Base-by-base conservation (phyloP, 2,888 invertebrate species). In the Zhuqinia jingwanae region DNA sequence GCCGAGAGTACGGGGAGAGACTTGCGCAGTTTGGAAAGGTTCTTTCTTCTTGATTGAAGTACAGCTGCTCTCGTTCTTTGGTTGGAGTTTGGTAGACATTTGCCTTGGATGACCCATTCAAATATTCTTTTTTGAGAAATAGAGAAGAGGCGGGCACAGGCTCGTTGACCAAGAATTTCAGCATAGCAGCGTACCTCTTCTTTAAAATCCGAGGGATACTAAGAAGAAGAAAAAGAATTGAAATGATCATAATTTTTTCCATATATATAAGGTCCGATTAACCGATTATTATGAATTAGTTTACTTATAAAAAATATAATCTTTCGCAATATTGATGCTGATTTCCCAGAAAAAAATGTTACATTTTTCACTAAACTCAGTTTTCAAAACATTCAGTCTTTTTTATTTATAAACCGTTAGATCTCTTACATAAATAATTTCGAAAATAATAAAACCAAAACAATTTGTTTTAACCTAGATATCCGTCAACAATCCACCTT, bases 201-300 rank as follows among this genome's bases (percentile, higher is more conserved):
- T 77, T 92, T 92, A 85, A 92, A 92, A 10, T 78, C 77, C 2
- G 70, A 20, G 6, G 92, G 91, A 85, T 92, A 92, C 90, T 90
- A 85, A 6, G 22, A 88, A 88, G 79, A 53, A 27, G 75, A 81
- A 47, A 30, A 63, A 63, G 22, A 5, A 27, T 27, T n/a, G n/a
- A n/a, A n/a, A n/a, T n/a, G n/a, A n/a, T n/a, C n/a, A n/a, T n/a
- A n/a, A n/a, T n/a, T n/a, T n/a, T n/a, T n/a, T n/a, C n/a, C n/a
- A n/a, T n/a, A n/a, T n/a, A n/a, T n/a, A n/a, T n/a, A n/a, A n/a
- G n/a, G n/a, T n/a, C n/a, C n/a, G n/a, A n/a, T n/a, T n/a, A n/a
- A n/a, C n/a, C n/a, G n/a, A n/a, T n/a, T n/a, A n/a, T n/a, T n/a
- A n/a, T n/a, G n/a, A n/a, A n/a, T n/a, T n/a, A n/a, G n/a, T n/a